Conservation (phyloP, 2,113 vertebrate genomes). For the Tragelaphus strepsiceros region DNA sequence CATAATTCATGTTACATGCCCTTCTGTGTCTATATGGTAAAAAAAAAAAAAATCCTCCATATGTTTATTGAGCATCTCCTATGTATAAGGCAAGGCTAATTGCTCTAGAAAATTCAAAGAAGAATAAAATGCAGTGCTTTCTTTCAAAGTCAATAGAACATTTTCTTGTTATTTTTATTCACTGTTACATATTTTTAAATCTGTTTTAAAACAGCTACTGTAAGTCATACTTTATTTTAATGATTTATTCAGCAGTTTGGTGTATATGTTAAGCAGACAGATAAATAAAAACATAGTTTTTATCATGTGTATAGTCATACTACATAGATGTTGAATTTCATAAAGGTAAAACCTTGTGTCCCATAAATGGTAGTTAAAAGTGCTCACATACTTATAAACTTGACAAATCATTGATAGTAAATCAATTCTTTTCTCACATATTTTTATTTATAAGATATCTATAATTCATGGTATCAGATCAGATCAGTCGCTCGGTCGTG, state of each 20-base stretch:
- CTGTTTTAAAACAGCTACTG: background rate
- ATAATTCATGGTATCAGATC: background rate
- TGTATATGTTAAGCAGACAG: background rate
- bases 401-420: background rate
- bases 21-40: background rate
- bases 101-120: background rate
- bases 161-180: background rate
- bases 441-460: background rate
- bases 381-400: background rate
- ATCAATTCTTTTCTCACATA: background rate
- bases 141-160: background rate
- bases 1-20: too few species aligned
- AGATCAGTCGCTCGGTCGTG: too few species aligned
- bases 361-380: background rate
- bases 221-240: background rate
- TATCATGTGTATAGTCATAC: background rate
- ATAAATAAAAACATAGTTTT: background rate
- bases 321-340: background rate
- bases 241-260: background rate
- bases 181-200: background rate
- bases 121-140: background rate
- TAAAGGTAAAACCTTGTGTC: background rate
- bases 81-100: background rate
- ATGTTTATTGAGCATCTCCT: background rate
- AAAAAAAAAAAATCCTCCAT: background rate